Evolutionary conservation across 2,797 vertebrate species (phyloP).

Genomic region (Macrochelys suwanniensis): DNA sequence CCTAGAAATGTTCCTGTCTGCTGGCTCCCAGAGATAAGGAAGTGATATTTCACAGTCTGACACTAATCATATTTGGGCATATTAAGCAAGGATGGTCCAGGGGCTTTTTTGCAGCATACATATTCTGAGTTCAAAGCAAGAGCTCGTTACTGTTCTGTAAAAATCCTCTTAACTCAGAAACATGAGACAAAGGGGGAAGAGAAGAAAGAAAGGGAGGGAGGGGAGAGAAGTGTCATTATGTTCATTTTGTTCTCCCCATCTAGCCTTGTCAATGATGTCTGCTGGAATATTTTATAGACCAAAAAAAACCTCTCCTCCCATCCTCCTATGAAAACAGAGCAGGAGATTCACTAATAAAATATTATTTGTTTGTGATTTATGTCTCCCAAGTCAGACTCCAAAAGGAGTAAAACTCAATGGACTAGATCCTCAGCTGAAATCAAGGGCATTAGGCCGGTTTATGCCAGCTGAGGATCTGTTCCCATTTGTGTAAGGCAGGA

Average conservation of each 20-base stretch:
- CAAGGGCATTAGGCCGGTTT: not conserved
- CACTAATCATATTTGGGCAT: conserved; percentile 88
- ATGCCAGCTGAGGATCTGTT: not conserved
- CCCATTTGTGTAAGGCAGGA: not conserved
- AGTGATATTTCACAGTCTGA: conserved; percentile 85
- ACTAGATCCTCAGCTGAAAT: not conserved
- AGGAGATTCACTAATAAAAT: not conserved
- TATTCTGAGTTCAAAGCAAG: conserved; percentile 88
- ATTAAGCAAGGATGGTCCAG: conserved; percentile 82
- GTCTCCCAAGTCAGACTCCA: not conserved
- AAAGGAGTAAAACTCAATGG: not conserved
- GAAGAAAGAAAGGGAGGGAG: conserved; percentile 48
- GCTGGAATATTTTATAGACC: conserved; percentile 6
- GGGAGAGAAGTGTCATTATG: conserved; percentile 49
- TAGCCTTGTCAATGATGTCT: conserved; percentile 12
- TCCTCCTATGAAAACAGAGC: not conserved
- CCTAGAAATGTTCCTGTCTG: conserved; percentile 82
- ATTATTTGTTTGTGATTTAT: not conserved
- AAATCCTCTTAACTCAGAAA: conserved; percentile 85
- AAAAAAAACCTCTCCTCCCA: not conserved
- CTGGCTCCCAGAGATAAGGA: conserved; percentile 87
- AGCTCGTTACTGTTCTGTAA: conserved; percentile 79
- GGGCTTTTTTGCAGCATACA: conserved; percentile 74
- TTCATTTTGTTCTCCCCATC: conserved; percentile 32
- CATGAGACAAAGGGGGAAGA: conserved; percentile 68